Conservation (phyloP, 2,888 invertebrate species). For the Ornithoptera priamus region DNA sequence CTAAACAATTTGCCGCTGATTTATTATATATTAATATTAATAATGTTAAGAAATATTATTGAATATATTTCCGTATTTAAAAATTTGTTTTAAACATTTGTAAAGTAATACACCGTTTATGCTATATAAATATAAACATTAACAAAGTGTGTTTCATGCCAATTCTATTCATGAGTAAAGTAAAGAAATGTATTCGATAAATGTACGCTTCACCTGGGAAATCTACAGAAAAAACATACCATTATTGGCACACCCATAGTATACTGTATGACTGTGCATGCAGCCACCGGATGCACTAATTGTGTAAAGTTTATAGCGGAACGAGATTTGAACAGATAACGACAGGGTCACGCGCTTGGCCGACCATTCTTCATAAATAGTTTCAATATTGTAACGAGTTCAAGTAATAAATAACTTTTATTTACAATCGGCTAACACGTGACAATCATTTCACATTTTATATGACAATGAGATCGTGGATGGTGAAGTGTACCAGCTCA, state of each 20-base stretch:
- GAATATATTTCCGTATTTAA: background rate
- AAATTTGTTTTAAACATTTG: background rate
- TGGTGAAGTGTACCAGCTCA: too few species aligned
- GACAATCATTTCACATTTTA: too few species aligned
- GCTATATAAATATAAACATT: too few species aligned
- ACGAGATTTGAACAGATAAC: slow-evolving; percentile 27
- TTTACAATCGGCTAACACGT: too few species aligned
- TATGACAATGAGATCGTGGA: too few species aligned
- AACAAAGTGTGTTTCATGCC: too few species aligned
- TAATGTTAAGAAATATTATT: background rate
- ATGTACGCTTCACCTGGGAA: background rate
- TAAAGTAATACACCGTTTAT: too few species aligned
- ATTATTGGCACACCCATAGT: slow-evolving; percentile 9
- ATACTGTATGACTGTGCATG: slow-evolving; percentile 4
- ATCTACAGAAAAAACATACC: background rate
- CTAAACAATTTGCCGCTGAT: slow-evolving; percentile 5
- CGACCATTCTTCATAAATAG: background rate
- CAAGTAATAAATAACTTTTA: background rate
- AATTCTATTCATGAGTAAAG: background rate
- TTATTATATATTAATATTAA: background rate
- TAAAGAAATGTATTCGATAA: background rate
- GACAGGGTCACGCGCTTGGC: slow-evolving; percentile 3
- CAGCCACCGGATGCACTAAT: slow-evolving; percentile 10
- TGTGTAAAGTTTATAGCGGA: slow-evolving; percentile 25
- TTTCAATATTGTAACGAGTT: background rate